Conservation (phyloP, 2,888 invertebrate species). For the Hedya salicella region DNA sequence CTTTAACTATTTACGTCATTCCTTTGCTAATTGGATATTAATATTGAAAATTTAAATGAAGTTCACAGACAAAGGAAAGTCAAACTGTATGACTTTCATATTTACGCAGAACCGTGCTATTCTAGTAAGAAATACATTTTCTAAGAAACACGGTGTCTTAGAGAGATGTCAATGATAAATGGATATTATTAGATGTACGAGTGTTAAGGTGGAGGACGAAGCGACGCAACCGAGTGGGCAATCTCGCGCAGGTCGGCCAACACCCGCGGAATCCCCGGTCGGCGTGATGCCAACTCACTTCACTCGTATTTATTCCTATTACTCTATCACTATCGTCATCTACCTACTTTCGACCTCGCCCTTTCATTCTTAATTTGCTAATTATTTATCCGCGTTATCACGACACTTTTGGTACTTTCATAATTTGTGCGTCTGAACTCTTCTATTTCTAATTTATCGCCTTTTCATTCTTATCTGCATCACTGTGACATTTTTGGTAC, state of each 20-base stretch:
- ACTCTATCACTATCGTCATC: slow-evolving; percentile 3
- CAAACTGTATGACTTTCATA: slow-evolving; percentile 17
- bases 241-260: background rate
- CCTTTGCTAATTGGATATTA: no score
- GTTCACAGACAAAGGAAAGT: slow-evolving; percentile 22
- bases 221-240: slow-evolving; percentile 25
- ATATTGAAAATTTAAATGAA: no score
- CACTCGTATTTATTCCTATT: slow-evolving; percentile 22
- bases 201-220: slow-evolving; percentile 39
- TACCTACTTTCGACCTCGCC: background rate
- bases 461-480: background rate
- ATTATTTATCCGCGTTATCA: no score
- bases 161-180: slow-evolving; percentile 31
- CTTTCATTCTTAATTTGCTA: background rate
- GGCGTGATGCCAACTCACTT: slow-evolving; percentile 37
- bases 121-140: slow-evolving; percentile 23
- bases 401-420: no score
- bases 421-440: no score
- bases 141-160: slow-evolving; percentile 16
- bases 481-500: no score
- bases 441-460: no score
- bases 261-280: slow-evolving; percentile 41
- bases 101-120: background rate
- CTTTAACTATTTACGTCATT: no score
- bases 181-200: slow-evolving; percentile 29